Base-by-base conservation (phyloP, 2,888 invertebrate genomes). In the Drosophila ezoana region DNA sequence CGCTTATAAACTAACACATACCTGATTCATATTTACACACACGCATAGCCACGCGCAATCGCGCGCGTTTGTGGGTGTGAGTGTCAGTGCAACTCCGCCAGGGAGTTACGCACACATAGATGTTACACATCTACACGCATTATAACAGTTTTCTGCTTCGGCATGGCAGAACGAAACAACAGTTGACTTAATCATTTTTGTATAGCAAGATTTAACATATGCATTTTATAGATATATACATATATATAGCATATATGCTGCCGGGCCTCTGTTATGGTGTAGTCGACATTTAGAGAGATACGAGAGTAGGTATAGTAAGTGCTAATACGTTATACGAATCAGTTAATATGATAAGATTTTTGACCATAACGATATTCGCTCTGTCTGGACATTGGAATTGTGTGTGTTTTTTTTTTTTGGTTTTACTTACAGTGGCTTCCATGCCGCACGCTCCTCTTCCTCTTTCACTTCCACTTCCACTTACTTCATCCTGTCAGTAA, bases 371-470 rank as follows among this genome's bases (percentile, higher is more conserved):
- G 53, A 78, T 52, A 59, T 28, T 66, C 72, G 68, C 63, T 77
- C 63, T 77, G 61, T 69, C 79, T 84, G 66, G 73, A 72, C 66
- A 68, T 77, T 61, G 58, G 61, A 52, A 59, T 59, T 60, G 72
- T 73, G 75, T 75, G 23, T 72, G 37, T 73, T 28, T n/a, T 57
- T 41, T 37, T 41, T 20, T 32, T 69, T 58, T 61, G 79, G 72
- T 90, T 82, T 74, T 90, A 90, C 90, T 90, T 90, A 90, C 90
- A 90, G 89, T 86, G 86, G 91, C 90, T 81, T 89, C 79, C 89
- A 77, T 90, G 90, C 90, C 90, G 89, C 89, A 76, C 89, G 84
- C 45, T 77, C 59, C 80, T 2, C 28, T 8, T 28, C 8, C 8
- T 8, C 41, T 18, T 41, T 40, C 28, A 2, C 54, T 44, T 52